Conservation (phyloP, 2,113 vertebrate genomes). For the Cryptoleucopteryx plumbea region DNA sequence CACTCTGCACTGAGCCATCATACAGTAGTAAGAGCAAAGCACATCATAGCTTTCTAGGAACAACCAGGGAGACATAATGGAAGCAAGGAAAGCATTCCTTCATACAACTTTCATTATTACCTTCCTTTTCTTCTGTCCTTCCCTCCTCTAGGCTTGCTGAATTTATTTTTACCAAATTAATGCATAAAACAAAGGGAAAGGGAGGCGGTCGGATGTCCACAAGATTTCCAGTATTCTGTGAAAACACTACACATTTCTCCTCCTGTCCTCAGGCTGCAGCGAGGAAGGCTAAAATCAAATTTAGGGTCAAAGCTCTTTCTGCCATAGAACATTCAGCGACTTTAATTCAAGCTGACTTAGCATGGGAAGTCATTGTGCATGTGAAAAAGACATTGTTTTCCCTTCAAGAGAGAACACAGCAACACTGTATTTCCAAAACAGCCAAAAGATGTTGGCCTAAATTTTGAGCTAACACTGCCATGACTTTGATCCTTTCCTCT, state of each 20-base stretch:
- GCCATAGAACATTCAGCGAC: neutral
- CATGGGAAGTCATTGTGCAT: neutral
- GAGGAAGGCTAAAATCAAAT: neutral
- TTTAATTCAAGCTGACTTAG: constrained; percentile 41
- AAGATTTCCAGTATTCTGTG: neutral
- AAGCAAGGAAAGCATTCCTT: neutral
- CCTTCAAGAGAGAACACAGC: neutral
- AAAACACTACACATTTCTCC: neutral
- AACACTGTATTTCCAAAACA: neutral
- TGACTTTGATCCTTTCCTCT: neutral
- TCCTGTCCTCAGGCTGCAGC: neutral
- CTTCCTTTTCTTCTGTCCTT: neutral
- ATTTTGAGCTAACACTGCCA: neutral
- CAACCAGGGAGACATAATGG: neutral
- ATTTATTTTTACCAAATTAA: neutral
- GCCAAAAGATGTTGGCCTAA: neutral
- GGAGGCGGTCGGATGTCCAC: neutral
- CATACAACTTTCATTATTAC: neutral
- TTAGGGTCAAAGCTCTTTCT: neutral
- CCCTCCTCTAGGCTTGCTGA: neutral
- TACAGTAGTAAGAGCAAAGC: rapidly evolving
- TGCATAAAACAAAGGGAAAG: neutral
- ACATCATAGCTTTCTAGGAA: neutral
- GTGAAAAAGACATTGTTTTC: neutral
- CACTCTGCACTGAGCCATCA: neutral